Evolutionary conservation across 2,113 vertebrate species (phyloP).

Genomic region (Junco hyemalis): DNA sequence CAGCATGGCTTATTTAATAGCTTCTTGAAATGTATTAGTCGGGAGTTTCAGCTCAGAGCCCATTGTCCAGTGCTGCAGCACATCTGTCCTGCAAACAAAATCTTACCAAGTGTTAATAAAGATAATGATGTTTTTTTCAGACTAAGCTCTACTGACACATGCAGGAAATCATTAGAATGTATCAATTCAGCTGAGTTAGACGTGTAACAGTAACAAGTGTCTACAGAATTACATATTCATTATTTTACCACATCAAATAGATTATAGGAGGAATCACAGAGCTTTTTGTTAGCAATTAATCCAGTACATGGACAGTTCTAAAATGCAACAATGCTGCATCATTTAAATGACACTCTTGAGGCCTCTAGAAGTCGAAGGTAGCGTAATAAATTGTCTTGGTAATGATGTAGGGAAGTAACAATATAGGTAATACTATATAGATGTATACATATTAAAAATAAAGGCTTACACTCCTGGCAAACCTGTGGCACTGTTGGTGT

Average conservation of each 20-base stretch:
- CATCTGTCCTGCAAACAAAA: background rate
- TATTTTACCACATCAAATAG: conserved; percentile 2
- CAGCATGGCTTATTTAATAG: conserved; percentile 48
- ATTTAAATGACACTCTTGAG: background rate
- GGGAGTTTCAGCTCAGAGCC: background rate
- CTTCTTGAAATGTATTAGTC: conserved; percentile 22
- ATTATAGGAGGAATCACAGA: background rate
- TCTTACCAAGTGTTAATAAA: conserved; percentile 1
- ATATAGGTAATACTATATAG: background rate
- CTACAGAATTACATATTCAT: background rate
- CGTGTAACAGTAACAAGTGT: background rate
- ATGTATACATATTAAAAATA: background rate
- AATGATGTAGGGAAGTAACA: background rate
- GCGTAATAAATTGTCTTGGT: background rate
- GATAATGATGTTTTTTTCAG: background rate
- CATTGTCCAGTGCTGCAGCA: background rate
- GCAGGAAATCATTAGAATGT: background rate
- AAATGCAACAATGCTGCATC: background rate
- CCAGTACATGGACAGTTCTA: background rate
- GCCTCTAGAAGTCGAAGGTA: background rate
- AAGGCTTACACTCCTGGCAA: background rate
- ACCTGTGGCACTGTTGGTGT: background rate
- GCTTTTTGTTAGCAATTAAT: background rate
- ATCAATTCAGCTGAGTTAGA: background rate
- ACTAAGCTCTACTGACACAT: background rate